Percentiles rank a stretch among this genome's conserved stretches.
Conservation (phyloP, 2,113 vertebrate species). For the Odobenus rosmarus region DNA sequence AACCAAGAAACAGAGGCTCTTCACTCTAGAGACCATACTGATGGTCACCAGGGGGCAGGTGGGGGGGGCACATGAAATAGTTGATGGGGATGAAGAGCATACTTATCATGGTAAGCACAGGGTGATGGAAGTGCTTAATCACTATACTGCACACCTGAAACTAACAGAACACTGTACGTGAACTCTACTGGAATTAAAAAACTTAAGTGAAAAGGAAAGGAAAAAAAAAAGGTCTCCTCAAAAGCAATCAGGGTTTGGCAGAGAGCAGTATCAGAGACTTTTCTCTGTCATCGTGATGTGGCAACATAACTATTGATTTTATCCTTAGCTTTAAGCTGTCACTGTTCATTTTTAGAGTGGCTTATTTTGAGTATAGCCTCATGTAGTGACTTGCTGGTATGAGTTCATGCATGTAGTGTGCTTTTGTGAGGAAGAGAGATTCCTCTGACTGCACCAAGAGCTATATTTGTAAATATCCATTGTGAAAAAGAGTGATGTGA, state of each 20-base stretch:
- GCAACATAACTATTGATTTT: neutral
- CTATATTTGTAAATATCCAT: neutral
- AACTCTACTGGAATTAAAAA: neutral
- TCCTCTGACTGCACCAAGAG: neutral
- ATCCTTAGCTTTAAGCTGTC: neutral
- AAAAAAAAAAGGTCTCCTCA: neutral
- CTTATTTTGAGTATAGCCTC: neutral
- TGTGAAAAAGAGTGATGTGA: neutral
- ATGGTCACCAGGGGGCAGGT: neutral
- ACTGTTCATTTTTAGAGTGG: neutral
- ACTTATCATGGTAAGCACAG: neutral
- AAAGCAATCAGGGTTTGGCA: neutral
- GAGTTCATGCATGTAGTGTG: neutral
- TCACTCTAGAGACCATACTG: neutral
- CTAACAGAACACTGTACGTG: no score
- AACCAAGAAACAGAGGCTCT: neutral
- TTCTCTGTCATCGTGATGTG: neutral
- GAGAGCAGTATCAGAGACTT: fast-evolving
- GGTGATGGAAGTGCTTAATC: neutral
- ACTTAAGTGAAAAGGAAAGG: neutral
- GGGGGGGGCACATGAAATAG: neutral
- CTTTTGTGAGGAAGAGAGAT: neutral
- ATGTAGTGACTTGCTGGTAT: neutral
- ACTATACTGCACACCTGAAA: neutral
- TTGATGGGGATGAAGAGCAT: neutral